A percentile compares a stretch with the other conserved stretches of the same genome.
Conservation (phyloP, 2,797 vertebrate species). For the Micropoecilia bifurca region DNA sequence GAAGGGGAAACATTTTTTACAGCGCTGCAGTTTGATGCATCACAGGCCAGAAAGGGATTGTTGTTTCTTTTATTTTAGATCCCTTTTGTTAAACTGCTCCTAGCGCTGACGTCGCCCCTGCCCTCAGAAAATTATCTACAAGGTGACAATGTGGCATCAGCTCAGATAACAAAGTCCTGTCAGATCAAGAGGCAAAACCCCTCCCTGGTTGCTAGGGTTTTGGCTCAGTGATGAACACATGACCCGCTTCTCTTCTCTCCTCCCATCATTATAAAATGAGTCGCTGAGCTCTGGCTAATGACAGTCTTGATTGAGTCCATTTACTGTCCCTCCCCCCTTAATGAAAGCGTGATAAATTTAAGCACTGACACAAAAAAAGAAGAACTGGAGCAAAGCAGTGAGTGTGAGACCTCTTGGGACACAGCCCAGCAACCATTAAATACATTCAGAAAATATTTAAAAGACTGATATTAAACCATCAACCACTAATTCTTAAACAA, state of each 20-base stretch:
- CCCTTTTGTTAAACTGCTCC: neutral
- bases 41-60: too few relatives aligned
- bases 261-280: slow-evolving; percentile 3
- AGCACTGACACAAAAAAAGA: slow-evolving; percentile 27
- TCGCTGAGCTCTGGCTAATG: slow-evolving; percentile 39
- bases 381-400: slow-evolving; percentile 28
- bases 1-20: neutral
- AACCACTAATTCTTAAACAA: neutral
- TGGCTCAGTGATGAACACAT: neutral
- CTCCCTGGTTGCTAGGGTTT: neutral
- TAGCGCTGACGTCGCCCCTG: neutral
- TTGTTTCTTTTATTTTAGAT: neutral
- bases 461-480: neutral
- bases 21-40: neutral
- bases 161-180: neutral
- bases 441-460: slow-evolving; percentile 5
- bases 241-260: neutral
- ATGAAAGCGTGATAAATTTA: slow-evolving; percentile 52
- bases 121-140: neutral
- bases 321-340: slow-evolving; percentile 37
- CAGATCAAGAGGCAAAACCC: neutral
- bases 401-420: neutral
- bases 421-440: slow-evolving; percentile 13
- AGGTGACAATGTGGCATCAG: neutral
- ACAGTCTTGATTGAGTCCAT: slow-evolving; percentile 46